Percentiles rank a stretch among this genome's conserved stretches.
Evolutionary conservation across 1,140 invertebrate species (phyloP).

Genomic region (Drosophila aff.): DNA sequence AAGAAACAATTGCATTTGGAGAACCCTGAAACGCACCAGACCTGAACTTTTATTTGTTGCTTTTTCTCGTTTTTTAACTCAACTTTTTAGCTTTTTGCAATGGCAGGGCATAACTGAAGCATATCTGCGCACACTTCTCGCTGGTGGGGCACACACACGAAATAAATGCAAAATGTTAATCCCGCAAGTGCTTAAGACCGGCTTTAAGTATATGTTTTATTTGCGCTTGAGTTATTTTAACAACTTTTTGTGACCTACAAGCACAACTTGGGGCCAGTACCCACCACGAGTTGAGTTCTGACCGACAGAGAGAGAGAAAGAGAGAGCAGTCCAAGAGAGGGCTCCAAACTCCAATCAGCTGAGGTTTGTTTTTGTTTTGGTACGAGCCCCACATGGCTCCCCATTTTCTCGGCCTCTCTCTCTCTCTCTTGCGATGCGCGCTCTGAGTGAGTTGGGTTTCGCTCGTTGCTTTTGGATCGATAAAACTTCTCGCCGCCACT

Average conservation of each 20-base stretch:
- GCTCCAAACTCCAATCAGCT: slow-evolving; percentile 72
- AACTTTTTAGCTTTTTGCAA: slow-evolving; percentile 21
- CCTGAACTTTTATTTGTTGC: slow-evolving; percentile 58
- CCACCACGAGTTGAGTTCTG: slow-evolving; percentile 43
- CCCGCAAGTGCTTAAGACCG: slow-evolving; percentile 32
- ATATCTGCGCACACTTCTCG: slow-evolving; percentile 40
- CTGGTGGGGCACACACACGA: slow-evolving; percentile 15
- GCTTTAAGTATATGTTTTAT: slow-evolving; percentile 47
- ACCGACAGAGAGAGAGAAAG: neutral
- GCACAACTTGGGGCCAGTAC: slow-evolving; percentile 13
- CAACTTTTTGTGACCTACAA: slow-evolving; percentile 47
- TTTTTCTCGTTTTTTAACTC: slow-evolving; percentile 10
- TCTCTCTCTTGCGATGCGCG: slow-evolving; percentile 20
- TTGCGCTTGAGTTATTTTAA: slow-evolving; percentile 35
- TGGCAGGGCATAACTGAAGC: slow-evolving; percentile 52
- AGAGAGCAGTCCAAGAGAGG: neutral
- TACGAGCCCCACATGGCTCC: slow-evolving; percentile 41
- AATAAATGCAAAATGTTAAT: slow-evolving; percentile 46
- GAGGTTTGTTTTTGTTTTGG: slow-evolving; percentile 81
- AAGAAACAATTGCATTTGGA: slow-evolving; percentile 51
- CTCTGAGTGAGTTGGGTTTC: slow-evolving; percentile 62
- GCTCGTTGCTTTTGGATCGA: slow-evolving; percentile 71
- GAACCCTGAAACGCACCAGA: slow-evolving; percentile 72
- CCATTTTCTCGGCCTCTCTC: slow-evolving; percentile 11
- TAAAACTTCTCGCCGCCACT: slow-evolving; percentile 63